phyloP scores from a whole-genome alignment of 2,113 vertebrate species.

The Emydocephalus ijimae region DNA sequence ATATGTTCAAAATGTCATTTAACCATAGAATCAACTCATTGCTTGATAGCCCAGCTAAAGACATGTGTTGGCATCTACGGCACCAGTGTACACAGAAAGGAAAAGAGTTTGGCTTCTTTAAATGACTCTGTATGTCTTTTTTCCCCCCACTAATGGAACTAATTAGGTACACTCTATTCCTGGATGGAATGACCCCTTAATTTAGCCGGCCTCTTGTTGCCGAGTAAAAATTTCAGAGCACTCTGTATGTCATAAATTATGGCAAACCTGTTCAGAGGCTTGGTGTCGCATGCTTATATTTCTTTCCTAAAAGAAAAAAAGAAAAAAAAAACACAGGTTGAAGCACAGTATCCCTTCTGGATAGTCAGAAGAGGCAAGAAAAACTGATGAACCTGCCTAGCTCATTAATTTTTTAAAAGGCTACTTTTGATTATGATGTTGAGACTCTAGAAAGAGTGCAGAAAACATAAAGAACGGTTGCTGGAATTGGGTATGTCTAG shows the following conservation, averaged over 20 bases:
- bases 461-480: no score
- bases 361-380: background rate
- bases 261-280: background rate
- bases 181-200: background rate
- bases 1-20: background rate
- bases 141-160: background rate
- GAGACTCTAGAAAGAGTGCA: no score
- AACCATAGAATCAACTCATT: background rate
- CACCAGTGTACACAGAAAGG: background rate
- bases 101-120: background rate
- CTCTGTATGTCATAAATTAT: background rate
- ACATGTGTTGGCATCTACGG: background rate
- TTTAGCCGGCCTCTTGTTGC: background rate
- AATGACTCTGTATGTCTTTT: background rate
- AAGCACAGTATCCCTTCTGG: background rate
- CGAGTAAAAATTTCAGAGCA: background rate
- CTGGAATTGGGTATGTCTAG: no score
- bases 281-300: background rate
- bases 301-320: background rate
- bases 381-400: background rate
- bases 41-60: background rate
- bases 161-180: background rate
- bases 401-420: background rate
- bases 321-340: background rate
- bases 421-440: background rate